Evolutionary conservation across 2,113 vertebrate genomes (phyloP).

Genomic region (Calonectris borealis): DNA sequence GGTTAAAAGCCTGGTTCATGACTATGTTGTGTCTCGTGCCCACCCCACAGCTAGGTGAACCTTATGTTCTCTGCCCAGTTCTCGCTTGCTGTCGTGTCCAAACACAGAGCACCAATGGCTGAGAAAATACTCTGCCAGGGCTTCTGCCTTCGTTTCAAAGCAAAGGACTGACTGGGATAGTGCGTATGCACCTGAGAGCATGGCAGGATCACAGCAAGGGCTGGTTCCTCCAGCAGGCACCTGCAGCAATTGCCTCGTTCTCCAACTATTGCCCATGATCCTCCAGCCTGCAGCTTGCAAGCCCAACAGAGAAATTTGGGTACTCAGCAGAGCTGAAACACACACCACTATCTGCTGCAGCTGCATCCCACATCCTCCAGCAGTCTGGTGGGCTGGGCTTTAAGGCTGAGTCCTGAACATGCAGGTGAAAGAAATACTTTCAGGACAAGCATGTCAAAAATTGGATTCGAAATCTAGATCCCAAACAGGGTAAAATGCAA

Average conservation of each 20-base stretch:
- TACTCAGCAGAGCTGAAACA: neutral
- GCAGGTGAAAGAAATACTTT: neutral
- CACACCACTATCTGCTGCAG: neutral
- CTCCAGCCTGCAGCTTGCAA: neutral
- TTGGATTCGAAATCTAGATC: neutral
- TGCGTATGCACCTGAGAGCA: neutral
- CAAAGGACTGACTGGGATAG: neutral
- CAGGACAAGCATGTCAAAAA: neutral
- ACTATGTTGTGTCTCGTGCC: neutral
- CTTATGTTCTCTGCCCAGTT: neutral
- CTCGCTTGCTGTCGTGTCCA: neutral
- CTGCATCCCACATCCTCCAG: neutral
- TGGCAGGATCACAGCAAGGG: rapidly evolving
- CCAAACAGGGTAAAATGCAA: neutral
- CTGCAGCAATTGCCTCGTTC: neutral
- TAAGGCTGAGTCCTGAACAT: neutral
- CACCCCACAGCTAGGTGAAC: neutral
- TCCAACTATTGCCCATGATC: neutral
- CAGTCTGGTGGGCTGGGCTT: neutral
- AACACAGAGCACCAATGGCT: neutral
- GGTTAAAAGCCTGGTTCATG: neutral
- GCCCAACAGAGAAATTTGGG: neutral
- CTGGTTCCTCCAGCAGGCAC: neutral
- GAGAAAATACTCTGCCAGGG: neutral
- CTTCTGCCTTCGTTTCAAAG: neutral